Evolutionary conservation across 2,888 invertebrate genomes (phyloP).

Genomic region (Argyra leucocephala): DNA sequence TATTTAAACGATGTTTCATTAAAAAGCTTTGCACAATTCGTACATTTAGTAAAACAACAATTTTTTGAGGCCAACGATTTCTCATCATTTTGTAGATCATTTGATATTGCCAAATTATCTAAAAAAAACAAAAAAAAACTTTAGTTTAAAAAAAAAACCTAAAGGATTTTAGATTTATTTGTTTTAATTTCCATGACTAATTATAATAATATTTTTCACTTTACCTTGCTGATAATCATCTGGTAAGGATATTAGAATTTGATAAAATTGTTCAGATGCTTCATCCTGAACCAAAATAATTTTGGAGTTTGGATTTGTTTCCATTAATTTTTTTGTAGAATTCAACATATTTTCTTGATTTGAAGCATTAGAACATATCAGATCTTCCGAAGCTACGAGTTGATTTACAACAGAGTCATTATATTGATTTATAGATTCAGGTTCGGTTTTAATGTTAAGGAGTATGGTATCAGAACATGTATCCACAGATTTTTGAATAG

Average conservation of each 20-base stretch:
- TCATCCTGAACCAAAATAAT: not conserved
- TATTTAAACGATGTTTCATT: slow-evolving; percentile 28
- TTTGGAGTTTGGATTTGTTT: not conserved
- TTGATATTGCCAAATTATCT: not conserved
- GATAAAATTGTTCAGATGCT: slow-evolving; percentile 15
- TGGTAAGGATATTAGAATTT: slow-evolving; percentile 7
- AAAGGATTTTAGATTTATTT: too few species aligned
- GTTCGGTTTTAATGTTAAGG: not conserved
- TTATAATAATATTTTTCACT: too few species aligned
- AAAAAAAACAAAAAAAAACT: not conserved
- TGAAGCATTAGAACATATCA: too few species aligned
- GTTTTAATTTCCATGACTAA: too few species aligned
- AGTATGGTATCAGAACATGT: too few species aligned
- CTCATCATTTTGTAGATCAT: not conserved
- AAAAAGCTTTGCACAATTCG: slow-evolving; percentile 33
- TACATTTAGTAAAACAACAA: slow-evolving; percentile 29
- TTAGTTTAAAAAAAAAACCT: not conserved
- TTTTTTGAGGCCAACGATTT: not conserved
- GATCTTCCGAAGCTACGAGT: not conserved
- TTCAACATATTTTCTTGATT: too few species aligned
- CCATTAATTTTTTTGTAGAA: not conserved
- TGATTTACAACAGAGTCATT: not conserved
- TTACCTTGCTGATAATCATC: not conserved
- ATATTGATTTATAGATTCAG: not conserved
- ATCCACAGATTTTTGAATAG: too few species aligned